Conservation (phyloP, 1,140 invertebrate genomes). For the Neoseiulus cucumeris region DNA sequence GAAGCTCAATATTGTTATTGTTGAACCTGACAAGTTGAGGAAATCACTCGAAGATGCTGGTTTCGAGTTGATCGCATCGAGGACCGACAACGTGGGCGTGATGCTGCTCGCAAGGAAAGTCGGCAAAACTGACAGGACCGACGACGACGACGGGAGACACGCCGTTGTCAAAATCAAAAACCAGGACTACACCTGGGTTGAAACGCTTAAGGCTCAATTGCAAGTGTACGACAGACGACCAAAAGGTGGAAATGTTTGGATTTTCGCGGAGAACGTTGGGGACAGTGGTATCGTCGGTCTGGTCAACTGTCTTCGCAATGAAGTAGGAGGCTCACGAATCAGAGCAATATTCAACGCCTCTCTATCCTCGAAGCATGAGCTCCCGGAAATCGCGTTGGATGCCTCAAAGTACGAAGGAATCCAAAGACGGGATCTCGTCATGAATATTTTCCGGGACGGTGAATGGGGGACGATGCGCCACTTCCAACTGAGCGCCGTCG, state of each 20-base stretch:
- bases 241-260: constrained; percentile 18
- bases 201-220: background rate
- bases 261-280: constrained; percentile 25
- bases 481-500: constrained; percentile 26
- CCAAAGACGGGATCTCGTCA: constrained; percentile 26
- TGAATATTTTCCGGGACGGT: constrained; percentile 16
- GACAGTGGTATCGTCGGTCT: constrained; percentile 56
- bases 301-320: constrained; percentile 63
- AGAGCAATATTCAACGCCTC: constrained; percentile 28
- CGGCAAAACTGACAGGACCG: background rate
- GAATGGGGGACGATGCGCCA: constrained; percentile 17
- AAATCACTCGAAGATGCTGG: constrained; percentile 22
- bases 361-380: background rate
- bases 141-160: background rate
- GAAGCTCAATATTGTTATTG: constrained; percentile 15
- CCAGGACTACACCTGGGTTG: background rate
- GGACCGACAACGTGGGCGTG: constrained; percentile 18
- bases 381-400: constrained; percentile 12
- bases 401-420: constrained; percentile 13
- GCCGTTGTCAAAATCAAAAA: background rate
- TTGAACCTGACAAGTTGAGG: constrained; percentile 16
- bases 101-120: background rate
- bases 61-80: constrained; percentile 30
- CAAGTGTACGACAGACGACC: constrained; percentile 8
- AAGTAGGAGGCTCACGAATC: constrained; percentile 51